These are phyloP conservation scores for Conchocele bisecta DNA, from an alignment of 2,888 invertebrate genomes.

Conservation along the genomic window DNA sequence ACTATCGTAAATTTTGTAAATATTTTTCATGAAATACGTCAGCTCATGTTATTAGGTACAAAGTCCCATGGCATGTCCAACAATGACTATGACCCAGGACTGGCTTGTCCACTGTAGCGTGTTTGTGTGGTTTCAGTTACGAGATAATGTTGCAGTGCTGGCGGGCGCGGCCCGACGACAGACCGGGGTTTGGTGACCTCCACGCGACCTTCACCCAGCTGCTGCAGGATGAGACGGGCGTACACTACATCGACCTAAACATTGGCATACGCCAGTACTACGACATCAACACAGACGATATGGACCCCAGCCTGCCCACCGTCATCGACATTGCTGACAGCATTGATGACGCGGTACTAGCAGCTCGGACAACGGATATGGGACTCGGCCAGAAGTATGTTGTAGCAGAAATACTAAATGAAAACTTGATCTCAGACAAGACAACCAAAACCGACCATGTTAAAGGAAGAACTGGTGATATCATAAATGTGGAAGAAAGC, in stretches of 20 bases:
- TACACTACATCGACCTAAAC: conserved; percentile 63
- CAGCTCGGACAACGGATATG: background rate
- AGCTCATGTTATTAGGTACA: too few species aligned
- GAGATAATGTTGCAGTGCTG: conserved; percentile 69
- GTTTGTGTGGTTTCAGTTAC: conserved; percentile 62
- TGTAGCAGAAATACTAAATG: conserved; percentile 22
- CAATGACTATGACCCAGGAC: too few species aligned
- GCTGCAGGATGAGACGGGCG: conserved; percentile 60
- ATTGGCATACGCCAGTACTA: conserved; percentile 49
- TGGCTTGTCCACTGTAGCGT: background rate
- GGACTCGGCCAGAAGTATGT: background rate
- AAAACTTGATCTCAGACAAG: conserved; percentile 6
- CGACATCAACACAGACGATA: conserved; percentile 43
- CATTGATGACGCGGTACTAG: too few species aligned
- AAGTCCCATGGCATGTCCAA: too few species aligned
- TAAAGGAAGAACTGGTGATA: too few species aligned
- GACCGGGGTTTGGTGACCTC: conserved; percentile 65
- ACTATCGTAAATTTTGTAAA: too few species aligned
- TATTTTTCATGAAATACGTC: too few species aligned
- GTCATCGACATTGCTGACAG: background rate
- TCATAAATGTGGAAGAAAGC: too few species aligned
- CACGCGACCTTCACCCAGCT: conserved; percentile 62
- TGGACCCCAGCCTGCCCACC: conserved; percentile 31
- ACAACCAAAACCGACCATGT: too few species aligned
- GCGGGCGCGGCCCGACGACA: conserved; percentile 52